phyloP scores from a whole-genome alignment of 1,140 invertebrate genomes.

The Rhopalosiphum maidis region DNA sequence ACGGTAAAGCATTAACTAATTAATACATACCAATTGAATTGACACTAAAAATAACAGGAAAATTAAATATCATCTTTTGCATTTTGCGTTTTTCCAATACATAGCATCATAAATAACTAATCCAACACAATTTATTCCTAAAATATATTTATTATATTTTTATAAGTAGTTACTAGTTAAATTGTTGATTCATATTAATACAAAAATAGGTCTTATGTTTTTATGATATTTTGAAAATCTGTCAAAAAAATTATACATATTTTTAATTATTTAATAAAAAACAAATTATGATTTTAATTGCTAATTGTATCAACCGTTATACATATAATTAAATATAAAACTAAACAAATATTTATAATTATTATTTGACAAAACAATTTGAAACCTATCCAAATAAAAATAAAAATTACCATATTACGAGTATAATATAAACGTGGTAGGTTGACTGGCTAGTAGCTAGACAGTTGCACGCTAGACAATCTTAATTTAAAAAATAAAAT shows the following conservation, averaged over 20 bases:
- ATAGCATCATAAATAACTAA: background rate
- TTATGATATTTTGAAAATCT: background rate
- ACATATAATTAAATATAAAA: too few species aligned
- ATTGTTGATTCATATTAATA: background rate
- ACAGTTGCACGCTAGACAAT: background rate
- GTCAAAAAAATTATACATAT: background rate
- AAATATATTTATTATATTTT: background rate
- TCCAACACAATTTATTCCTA: background rate
- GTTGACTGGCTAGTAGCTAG: too few species aligned
- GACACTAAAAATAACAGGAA: background rate
- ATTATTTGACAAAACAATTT: background rate
- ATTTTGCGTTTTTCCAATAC: background rate
- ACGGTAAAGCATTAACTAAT: background rate
- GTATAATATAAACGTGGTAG: background rate
- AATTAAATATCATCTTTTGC: background rate
- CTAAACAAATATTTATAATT: too few species aligned
- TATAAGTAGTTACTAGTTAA: background rate
- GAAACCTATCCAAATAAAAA: background rate
- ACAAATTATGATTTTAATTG: background rate
- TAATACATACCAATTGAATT: background rate
- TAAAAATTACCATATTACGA: background rate
- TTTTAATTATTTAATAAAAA: slow-evolving; percentile 8
- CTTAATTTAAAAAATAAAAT: background rate
- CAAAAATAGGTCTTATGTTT: background rate
- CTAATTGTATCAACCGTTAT: background rate